Percentiles rank a stretch among this genome's conserved stretches.
Evolutionary conservation across 35 echinoderm and acorn worm genomes (phyloP).

Genomic region (Holothuria glaberrima): DNA sequence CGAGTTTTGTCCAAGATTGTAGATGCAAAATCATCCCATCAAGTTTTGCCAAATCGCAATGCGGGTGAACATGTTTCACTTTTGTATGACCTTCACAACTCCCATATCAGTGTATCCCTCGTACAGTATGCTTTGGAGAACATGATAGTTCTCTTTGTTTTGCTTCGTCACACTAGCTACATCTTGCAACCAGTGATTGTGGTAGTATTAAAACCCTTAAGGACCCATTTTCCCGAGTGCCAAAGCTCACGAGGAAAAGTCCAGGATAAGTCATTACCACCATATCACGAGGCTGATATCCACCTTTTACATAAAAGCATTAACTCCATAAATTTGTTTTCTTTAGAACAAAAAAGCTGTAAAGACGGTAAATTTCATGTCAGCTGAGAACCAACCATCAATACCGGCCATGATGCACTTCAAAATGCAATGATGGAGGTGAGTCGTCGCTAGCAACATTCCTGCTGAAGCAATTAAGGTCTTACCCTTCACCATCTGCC

Average conservation of each 20-base stretch:
- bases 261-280: no score
- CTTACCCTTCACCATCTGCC: neutral
- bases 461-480: neutral
- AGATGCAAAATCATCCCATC: no score
- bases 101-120: neutral
- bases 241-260: no score
- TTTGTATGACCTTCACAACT: neutral
- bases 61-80: no score
- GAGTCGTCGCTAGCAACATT: neutral
- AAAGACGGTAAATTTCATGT: neutral
- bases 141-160: neutral
- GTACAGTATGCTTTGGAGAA: neutral
- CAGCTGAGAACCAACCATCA: neutral
- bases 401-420: neutral
- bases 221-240: no score
- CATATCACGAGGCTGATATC: neutral
- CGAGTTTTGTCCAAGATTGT: no score
- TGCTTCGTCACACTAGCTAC: neutral
- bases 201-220: neutral
- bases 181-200: neutral
- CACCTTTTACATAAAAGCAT: neutral
- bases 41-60: no score
- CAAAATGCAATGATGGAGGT: neutral
- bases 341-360: neutral
- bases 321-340: neutral